Percentiles rank a stretch among this genome's conserved stretches.
Conservation (phyloP, 2,888 invertebrate genomes). For the Cheilosia scutellata region DNA sequence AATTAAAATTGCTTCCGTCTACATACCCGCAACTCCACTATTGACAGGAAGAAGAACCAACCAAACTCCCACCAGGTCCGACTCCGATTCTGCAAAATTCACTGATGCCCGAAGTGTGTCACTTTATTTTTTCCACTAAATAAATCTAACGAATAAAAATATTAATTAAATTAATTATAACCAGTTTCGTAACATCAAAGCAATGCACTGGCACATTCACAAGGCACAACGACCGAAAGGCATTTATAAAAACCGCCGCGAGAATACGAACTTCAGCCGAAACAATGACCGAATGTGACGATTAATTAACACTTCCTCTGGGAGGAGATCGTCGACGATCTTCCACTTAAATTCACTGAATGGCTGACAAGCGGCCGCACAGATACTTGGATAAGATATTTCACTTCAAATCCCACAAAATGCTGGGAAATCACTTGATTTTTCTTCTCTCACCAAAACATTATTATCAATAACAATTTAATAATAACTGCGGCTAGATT, state of each 20-base stretch:
- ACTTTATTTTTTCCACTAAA: constrained; percentile 2
- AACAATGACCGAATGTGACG: constrained; percentile 56
- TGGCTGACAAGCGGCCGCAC: constrained; percentile 5
- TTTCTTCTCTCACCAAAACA: not conserved
- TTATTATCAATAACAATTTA: not conserved
- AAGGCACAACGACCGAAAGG: constrained; percentile 6
- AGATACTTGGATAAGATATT: constrained; percentile 14
- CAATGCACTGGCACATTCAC: constrained; percentile 4
- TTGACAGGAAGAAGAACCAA: not conserved
- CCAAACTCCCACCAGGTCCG: not conserved
- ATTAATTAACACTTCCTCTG: constrained; percentile 72
- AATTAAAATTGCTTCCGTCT: not conserved
- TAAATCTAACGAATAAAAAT: not conserved
- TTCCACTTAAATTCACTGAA: constrained; percentile 41
- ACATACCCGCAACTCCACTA: constrained; percentile 36
- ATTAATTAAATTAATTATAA: constrained; percentile 15
- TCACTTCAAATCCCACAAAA: constrained; percentile 22
- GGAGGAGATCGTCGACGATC: constrained; percentile 29
- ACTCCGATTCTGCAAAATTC: not conserved
- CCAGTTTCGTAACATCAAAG: constrained; percentile 29
- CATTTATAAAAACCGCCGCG: constrained; percentile 1
- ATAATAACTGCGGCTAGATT: not conserved
- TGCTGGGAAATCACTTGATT: constrained; percentile 23
- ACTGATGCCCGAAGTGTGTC: constrained; percentile 2
- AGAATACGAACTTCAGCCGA: constrained; percentile 8